These are phyloP conservation scores for Nothoprocta perdicaria DNA, from an alignment of 2,113 vertebrate species.

Conservation along the genomic window DNA sequence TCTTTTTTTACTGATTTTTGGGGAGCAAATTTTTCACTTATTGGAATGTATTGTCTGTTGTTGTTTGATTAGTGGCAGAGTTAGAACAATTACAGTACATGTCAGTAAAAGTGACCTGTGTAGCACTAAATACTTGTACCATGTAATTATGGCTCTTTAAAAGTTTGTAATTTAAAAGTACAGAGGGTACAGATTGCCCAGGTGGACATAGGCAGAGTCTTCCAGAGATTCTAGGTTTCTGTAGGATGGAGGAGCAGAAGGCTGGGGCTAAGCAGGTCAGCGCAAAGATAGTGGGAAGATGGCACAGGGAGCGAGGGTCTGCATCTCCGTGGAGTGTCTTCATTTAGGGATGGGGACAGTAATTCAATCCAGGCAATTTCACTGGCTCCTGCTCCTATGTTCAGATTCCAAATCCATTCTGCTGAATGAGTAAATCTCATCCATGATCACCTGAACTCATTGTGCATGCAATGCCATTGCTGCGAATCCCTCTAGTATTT, in stretches of 20 bases:
- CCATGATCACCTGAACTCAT: not conserved
- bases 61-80: not conserved
- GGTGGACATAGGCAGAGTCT: not conserved
- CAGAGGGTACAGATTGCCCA: too few relatives aligned
- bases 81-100: not conserved
- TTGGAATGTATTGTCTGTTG: not conserved
- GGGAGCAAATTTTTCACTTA: conserved; percentile 13
- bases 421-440: not conserved
- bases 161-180: not conserved
- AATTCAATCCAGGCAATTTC: accelerated
- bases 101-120: not conserved
- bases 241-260: too few relatives aligned
- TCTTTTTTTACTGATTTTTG: not conserved
- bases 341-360: accelerated
- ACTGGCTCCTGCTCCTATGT: accelerated
- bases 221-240: not conserved
- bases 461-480: not conserved
- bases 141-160: not conserved
- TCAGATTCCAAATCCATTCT: not conserved
- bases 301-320: not conserved
- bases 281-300: not conserved
- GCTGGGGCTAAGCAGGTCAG: not conserved
- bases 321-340: not conserved
- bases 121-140: not conserved
- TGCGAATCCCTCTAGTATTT: not conserved